Evolutionary conservation across 2,797 vertebrate species (phyloP), one percentile per base, ranked within the genome.

Genomic region (Tokudaia tokunoshimensis): DNA sequence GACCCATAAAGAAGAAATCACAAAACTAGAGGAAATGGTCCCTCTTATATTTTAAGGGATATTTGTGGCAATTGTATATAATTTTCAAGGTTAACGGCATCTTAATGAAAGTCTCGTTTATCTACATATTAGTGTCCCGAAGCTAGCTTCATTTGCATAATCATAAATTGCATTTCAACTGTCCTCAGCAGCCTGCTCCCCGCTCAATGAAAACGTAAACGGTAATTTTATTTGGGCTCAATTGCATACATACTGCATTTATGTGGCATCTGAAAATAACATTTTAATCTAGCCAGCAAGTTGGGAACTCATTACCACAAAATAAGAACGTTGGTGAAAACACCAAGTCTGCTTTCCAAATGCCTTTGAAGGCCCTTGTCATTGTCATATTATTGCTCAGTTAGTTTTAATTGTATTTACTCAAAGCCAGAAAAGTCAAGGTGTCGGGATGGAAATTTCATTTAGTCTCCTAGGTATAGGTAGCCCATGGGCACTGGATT

Each of bases 131-230:
- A 97, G 92, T 94, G 87, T 96, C 97, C 97, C 92, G 96, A 98
- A 98, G 98, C 97, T 81, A 98, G 97, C 94, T 97, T 97, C 75
- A 98, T 98, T 98, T 98, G 94, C 98, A 98, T 98, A 98, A 98
- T 98, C 98, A 97, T 90, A 98, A 98, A 98, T 97, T 98, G 97
- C 97, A 98, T 97, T 97, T 97, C 96, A 98, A 98, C 97, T 97
- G 97, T 98, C 97, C 97, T 98, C 98, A 95, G 97, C 97, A 97
- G 97, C 91, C 96, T 96, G 97, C 96, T 98, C 97, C 96, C 97
- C 94, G 92, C 96, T 97, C 98, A 98, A 98, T 98, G 98, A 98
- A 98, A 98, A 98, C 55, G 93, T 97, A 98, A 98, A 98, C 61
- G 94, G 97, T 97, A 98, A 98, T 98, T 98, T 98, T 98, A 98